Evolutionary conservation across 2,113 vertebrate species (phyloP).

Genomic region (Holacanthus passer): DNA sequence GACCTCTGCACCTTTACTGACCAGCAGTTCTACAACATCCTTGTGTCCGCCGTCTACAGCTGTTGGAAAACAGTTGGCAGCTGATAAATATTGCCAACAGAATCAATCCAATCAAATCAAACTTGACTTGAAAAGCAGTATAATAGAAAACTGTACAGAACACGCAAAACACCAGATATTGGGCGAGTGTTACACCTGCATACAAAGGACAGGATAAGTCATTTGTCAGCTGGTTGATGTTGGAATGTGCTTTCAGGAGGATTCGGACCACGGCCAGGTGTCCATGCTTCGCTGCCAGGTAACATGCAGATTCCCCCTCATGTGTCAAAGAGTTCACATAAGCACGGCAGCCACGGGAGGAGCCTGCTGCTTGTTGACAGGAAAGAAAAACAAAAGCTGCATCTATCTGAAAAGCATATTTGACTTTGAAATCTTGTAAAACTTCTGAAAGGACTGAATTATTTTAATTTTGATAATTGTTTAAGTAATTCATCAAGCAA

Average conservation of each 20-base stretch:
- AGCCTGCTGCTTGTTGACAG: constrained; percentile 69
- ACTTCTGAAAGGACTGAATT: too few relatives aligned
- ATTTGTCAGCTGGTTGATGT: constrained; percentile 87
- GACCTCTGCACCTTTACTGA: constrained; percentile 87
- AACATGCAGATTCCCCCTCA: constrained; percentile 88
- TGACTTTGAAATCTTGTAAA: too few relatives aligned
- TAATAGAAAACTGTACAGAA: too few relatives aligned
- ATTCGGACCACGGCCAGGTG: constrained; percentile 79
- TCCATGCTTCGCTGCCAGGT: constrained; percentile 88
- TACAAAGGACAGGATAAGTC: constrained; percentile 91
- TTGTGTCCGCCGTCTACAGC: constrained; percentile 86
- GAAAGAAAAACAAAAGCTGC: background rate
- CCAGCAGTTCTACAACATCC: constrained; percentile 85
- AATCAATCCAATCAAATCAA: background rate
- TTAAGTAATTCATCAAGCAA: background rate
- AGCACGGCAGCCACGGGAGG: constrained; percentile 37
- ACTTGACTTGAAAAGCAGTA: background rate
- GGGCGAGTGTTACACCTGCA: constrained; percentile 83
- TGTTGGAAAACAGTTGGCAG: constrained; percentile 43
- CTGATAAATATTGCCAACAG: background rate
- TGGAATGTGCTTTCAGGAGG: constrained; percentile 86
- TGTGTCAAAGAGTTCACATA: constrained; percentile 89
- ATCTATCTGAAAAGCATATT: background rate
- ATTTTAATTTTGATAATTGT: too few relatives aligned
- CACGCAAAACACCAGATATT: background rate